phyloP scores from a whole-genome alignment of 2,113 vertebrate genomes.

The Sterna hirundo region DNA sequence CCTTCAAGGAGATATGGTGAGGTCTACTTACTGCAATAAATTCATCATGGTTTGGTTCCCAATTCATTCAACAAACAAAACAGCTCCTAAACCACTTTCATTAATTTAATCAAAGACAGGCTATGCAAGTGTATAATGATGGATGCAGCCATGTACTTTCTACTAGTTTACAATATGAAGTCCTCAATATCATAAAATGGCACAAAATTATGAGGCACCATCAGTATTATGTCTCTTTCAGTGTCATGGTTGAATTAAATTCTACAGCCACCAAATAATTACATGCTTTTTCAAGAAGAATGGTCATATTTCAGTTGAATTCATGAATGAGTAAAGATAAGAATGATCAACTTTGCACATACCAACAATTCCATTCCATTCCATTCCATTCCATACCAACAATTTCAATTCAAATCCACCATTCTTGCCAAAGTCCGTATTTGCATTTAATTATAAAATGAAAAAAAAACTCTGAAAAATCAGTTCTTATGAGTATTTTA shows the following conservation, averaged over 20 bases:
- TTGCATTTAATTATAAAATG: not conserved
- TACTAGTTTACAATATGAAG: not conserved
- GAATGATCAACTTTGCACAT: not conserved
- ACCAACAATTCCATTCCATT: not conserved
- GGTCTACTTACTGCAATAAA: not conserved
- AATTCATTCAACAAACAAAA: not conserved
- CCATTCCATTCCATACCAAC: not conserved
- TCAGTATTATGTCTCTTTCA: not conserved
- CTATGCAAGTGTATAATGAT: not conserved
- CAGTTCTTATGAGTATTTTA: not conserved
- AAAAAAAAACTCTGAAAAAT: not conserved
- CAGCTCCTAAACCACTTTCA: not conserved
- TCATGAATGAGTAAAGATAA: not conserved
- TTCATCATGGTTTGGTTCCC: not conserved
- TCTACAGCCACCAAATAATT: not conserved
- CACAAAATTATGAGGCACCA: not conserved
- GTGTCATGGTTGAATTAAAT: not conserved
- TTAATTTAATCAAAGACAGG: not conserved
- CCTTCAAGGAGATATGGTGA: not conserved
- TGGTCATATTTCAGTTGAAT: not conserved
- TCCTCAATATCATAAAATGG: not conserved
- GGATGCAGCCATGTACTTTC: not conserved
- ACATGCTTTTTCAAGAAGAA: not conserved
- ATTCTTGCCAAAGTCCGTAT: not conserved
- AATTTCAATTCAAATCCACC: not conserved